These are phyloP conservation scores for Harpegnathos saltator DNA, from an alignment of 1,140 invertebrate genomes.

Conservation along the genomic window DNA sequence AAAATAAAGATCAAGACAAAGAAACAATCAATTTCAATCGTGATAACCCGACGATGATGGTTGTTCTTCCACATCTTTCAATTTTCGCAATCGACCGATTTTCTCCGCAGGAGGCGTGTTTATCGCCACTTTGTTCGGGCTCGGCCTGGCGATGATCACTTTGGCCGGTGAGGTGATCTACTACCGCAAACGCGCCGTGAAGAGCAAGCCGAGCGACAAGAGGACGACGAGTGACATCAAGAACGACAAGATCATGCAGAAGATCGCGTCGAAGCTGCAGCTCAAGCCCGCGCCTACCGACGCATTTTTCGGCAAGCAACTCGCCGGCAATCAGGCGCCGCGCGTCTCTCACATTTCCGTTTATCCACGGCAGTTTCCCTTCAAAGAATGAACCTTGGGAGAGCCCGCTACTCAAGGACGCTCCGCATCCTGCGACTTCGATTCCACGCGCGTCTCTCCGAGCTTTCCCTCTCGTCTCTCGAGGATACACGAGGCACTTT, in stretches of 20 bases:
- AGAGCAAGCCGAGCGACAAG: conserved; percentile 81
- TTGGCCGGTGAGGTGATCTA: conserved; percentile 93
- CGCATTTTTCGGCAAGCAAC: conserved; percentile 75
- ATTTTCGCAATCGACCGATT: conserved; percentile 19
- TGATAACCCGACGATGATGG: too few species aligned
- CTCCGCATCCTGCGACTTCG: not conserved
- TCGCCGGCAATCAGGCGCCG: conserved; percentile 73
- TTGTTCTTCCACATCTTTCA: too few species aligned
- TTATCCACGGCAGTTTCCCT: conserved; percentile 84
- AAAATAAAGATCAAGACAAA: too few species aligned
- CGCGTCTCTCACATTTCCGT: conserved; percentile 86
- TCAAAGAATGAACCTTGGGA: conserved; percentile 79
- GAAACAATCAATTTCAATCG: too few species aligned
- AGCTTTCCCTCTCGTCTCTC: not conserved
- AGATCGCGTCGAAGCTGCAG: conserved; percentile 80
- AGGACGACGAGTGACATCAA: conserved; percentile 61
- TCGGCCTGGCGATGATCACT: conserved; percentile 93
- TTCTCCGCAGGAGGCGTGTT: conserved; percentile 92
- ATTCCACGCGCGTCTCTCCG: not conserved
- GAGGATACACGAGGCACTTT: not conserved
- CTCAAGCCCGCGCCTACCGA: conserved; percentile 84
- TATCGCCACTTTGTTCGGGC: conserved; percentile 94
- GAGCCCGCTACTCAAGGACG: not conserved
- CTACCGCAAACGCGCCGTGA: conserved; percentile 88
- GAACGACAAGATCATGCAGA: conserved; percentile 79